Percentiles rank a stretch among this genome's conserved stretches.
Evolutionary conservation across 2,797 vertebrate genomes (phyloP).

Genomic region (Scleropages formosus): DNA sequence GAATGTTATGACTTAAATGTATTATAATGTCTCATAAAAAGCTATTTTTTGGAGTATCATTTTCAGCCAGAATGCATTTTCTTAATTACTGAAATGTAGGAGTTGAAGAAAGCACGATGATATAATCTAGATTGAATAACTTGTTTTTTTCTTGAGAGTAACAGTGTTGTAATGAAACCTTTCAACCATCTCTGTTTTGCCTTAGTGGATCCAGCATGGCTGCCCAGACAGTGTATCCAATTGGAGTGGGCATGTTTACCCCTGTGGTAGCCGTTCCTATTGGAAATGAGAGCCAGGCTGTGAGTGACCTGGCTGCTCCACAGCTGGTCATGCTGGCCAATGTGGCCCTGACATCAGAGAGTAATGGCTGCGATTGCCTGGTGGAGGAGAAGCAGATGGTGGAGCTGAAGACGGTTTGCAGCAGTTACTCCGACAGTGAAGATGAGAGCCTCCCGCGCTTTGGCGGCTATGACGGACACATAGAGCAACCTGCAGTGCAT

Average conservation of each 20-base stretch:
- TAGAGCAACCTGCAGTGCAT: conserved; percentile 52
- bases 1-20: no score
- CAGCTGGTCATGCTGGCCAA: conserved; percentile 96
- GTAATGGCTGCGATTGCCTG: conserved; percentile 69
- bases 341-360: conserved; percentile 80
- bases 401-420: conserved; percentile 86
- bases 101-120: no score
- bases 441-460: conserved; percentile 67
- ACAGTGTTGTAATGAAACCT: neutral
- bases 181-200: neutral
- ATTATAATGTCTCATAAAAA: no score
- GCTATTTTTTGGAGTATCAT: no score
- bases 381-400: conserved; percentile 92
- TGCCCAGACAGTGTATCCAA: conserved; percentile 79
- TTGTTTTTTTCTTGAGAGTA: no score
- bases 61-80: no score
- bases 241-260: conserved; percentile 73
- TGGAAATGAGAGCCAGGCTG: conserved; percentile 72
- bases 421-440: conserved; percentile 87
- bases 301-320: conserved; percentile 81
- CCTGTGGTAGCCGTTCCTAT: conserved; percentile 65
- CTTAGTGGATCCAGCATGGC: conserved; percentile 68
- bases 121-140: no score
- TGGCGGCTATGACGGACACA: conserved; percentile 61
- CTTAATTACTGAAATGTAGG: no score